Base-by-base conservation (phyloP, 1,140 invertebrate species). In the Bombus terrestris region DNA sequence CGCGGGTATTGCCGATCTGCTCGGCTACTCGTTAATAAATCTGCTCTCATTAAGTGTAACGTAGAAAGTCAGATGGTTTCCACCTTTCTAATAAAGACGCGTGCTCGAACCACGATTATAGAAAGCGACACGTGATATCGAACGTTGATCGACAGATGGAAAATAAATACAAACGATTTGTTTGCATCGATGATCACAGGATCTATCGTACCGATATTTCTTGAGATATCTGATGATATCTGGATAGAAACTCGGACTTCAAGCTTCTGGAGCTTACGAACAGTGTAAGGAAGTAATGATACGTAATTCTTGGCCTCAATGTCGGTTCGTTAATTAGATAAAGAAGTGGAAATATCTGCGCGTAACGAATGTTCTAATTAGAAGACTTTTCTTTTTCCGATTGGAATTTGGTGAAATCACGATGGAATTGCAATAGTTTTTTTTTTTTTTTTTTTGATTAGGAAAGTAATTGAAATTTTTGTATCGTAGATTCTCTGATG, bases 1-100 rank as follows among this genome's bases (percentile, higher is more conserved):
- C 18, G 18, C 47, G 5, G 47, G 47, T 53, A 53, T 22, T 53
- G 47, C 47, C 69, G 37, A 47, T 79, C 41, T 75, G 32, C 1
- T 71, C 35, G 39, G 59, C 57, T 81, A 57, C 39, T 35, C 10
- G 35, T 66, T 83, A 76, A 47, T 35, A 18, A 64, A 71, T 76
- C 68, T 77, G 15, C 22, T 82, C 69, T 59, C 57, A 81, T 78
- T 85, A 80, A 66, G 62, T 22, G 41, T 37, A 39, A 73, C 64
- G 68, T 87, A 85, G 89, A 90, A 90, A 90, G 88, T 68, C 6
- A n/a, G 78, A 86, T 74, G 71, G 83, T 90, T 90, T 91, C 84
- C 84, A 77, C 83, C 88, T 88, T 79, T 89, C 90, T 78, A 86
- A 84, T 86, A 83, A 86, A 80, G 77, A 86, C 73, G 79, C 39